A percentile compares a stretch with the other conserved stretches of the same genome.
Evolutionary conservation across 2,797 vertebrate genomes (phyloP).

Genomic region (Picus viridis): DNA sequence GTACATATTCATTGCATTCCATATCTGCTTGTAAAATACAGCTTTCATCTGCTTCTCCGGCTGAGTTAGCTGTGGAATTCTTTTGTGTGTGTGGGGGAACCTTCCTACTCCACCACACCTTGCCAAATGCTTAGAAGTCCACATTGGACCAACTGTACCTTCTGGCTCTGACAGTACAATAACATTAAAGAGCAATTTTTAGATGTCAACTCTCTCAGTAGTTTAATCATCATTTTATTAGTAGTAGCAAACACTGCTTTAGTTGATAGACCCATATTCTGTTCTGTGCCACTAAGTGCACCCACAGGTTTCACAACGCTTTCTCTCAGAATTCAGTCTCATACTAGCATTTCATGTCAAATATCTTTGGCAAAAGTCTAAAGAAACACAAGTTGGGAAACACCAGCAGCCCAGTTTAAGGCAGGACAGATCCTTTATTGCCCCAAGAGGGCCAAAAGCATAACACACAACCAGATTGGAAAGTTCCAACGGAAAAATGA

Average conservation of each 20-base stretch:
- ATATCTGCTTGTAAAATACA: no score
- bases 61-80: no score
- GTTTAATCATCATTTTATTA: neutral
- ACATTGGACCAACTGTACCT: neutral
- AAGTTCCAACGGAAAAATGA: no score
- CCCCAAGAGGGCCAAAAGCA: no score
- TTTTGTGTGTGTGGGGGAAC: no score
- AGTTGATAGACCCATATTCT: neutral
- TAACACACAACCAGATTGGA: no score
- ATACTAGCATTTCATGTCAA: conserved; percentile 22
- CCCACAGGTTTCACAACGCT: neutral
- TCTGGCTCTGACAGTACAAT: neutral
- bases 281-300: neutral
- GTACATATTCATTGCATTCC: no score
- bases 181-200: neutral
- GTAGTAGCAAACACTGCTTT: neutral
- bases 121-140: neutral
- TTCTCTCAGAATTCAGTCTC: neutral
- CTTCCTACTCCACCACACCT: no score
- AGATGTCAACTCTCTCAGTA: neutral
- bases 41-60: no score
- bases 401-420: neutral
- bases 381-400: conserved; percentile 2
- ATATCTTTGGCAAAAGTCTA: conserved; percentile 29
- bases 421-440: no score